These are phyloP conservation scores for Ditylenchus weischeri DNA, from an alignment of 2,888 invertebrate genomes.

Conservation along the genomic window DNA sequence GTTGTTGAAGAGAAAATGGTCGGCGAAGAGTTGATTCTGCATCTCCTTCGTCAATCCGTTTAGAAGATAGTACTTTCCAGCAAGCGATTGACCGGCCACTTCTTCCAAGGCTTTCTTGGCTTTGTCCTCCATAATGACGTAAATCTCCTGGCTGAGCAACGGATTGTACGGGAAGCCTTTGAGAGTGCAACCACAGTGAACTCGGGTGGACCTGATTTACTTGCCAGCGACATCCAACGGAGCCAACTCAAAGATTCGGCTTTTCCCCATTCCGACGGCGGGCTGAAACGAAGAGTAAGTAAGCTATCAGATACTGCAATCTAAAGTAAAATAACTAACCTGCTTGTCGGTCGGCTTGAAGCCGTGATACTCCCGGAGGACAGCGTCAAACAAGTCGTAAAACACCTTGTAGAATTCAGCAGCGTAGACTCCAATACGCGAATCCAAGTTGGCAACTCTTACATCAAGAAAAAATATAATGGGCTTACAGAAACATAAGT, in stretches of 20 bases:
- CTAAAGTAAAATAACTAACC: too few species aligned
- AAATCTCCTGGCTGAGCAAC: constrained; percentile 83
- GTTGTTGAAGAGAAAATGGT: constrained; percentile 80
- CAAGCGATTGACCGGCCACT: constrained; percentile 69
- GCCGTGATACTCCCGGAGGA: constrained; percentile 92
- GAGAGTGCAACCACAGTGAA: constrained; percentile 78
- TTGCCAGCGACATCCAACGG: constrained; percentile 77
- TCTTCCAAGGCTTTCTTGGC: constrained; percentile 55
- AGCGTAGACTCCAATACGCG: constrained; percentile 92
- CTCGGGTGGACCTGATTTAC: constrained; percentile 40
- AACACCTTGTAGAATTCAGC: constrained; percentile 87
- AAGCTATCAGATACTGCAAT: too few species aligned
- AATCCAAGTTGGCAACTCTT: constrained; percentile 89
- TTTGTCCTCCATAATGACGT: constrained; percentile 91
- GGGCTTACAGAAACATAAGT: not conserved
- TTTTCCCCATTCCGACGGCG: constrained; percentile 80
- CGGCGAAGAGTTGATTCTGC: constrained; percentile 91
- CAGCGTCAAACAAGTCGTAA: constrained; percentile 86
- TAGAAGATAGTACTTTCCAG: constrained; percentile 54
- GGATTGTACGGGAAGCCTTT: constrained; percentile 95
- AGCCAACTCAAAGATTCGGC: constrained; percentile 75
- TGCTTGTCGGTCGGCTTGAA: constrained; percentile 74
- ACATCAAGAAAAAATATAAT: constrained; percentile 57
- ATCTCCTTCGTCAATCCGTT: constrained; percentile 74
- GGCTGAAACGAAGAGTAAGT: constrained; percentile 71